A percentile compares a stretch with the other conserved stretches of the same genome.
These are phyloP conservation scores for Ctenodactylus gundi DNA, from an alignment of 2,113 vertebrate genomes.

Conservation along the genomic window DNA sequence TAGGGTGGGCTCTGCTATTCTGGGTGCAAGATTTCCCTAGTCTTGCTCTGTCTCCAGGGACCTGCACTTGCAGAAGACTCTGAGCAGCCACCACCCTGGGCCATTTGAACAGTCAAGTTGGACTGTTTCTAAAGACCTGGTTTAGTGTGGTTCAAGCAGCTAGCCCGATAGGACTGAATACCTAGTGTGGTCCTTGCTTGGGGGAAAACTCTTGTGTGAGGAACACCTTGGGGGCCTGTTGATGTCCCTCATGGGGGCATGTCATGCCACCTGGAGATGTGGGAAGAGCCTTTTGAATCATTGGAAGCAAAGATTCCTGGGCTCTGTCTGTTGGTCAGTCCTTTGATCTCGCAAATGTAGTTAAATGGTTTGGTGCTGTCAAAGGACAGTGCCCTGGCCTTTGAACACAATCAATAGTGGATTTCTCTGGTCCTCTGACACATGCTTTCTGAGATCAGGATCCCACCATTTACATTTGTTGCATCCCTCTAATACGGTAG, in stretches of 20 bases:
- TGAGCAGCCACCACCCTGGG: not conserved
- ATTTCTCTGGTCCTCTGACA: not conserved
- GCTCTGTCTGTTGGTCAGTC: not conserved
- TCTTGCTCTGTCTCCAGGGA: not conserved
- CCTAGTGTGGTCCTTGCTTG: not conserved
- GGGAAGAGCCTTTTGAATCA: not conserved
- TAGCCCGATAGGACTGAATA: not conserved
- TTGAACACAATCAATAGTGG: not conserved
- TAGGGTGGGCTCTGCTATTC: not conserved
- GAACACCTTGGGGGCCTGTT: not conserved
- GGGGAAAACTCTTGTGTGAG: not conserved
- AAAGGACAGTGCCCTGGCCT: not conserved
- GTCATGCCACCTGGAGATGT: not conserved
- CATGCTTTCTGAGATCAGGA: not conserved
- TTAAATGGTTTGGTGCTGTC: not conserved
- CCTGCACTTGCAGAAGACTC: not conserved
- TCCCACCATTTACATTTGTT: not conserved
- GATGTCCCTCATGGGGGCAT: not conserved
- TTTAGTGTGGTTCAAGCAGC: not conserved
- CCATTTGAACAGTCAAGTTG: not conserved
- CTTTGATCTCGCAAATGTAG: not conserved
- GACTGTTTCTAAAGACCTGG: not conserved
- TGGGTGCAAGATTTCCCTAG: not conserved
- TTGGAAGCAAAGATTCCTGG: not conserved
- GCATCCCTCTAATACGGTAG: not conserved